Evolutionary conservation across 2,797 vertebrate genomes (phyloP).

Genomic region (Sylvilagus floridanus): DNA sequence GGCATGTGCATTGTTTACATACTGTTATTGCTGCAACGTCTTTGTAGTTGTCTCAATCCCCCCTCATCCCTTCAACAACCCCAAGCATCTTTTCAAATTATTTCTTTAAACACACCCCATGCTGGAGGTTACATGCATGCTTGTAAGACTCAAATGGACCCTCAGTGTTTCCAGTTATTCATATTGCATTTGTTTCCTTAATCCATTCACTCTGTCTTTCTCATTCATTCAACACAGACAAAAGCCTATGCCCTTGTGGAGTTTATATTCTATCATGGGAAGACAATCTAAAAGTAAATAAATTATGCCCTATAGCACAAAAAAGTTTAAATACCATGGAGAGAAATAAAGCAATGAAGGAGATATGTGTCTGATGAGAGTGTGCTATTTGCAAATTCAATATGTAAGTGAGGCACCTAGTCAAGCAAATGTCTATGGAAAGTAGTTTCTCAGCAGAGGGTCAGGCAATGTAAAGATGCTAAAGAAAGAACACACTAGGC

Average conservation of each 20-base stretch:
- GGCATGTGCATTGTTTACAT: background rate
- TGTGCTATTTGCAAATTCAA: background rate
- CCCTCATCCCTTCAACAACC: background rate
- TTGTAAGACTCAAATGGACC: background rate
- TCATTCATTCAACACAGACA: background rate
- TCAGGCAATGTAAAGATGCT: background rate
- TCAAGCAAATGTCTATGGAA: background rate
- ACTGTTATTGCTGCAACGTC: background rate
- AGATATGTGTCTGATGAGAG: background rate
- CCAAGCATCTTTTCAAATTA: background rate
- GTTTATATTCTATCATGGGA: background rate
- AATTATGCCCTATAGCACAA: background rate
- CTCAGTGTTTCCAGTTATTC: background rate
- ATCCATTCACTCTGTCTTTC: background rate
- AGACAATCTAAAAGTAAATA: background rate
- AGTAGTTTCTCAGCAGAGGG: background rate
- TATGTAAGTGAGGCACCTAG: background rate
- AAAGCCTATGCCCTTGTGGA: background rate
- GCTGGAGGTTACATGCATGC: background rate
- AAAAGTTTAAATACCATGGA: background rate
- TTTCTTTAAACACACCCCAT: background rate
- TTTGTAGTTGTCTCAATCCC: background rate
- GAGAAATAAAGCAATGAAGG: background rate
- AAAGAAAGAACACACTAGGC: background rate
- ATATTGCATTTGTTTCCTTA: background rate